Conservation (phyloP, 2,888 invertebrate genomes). For the Sinelater perroti region DNA sequence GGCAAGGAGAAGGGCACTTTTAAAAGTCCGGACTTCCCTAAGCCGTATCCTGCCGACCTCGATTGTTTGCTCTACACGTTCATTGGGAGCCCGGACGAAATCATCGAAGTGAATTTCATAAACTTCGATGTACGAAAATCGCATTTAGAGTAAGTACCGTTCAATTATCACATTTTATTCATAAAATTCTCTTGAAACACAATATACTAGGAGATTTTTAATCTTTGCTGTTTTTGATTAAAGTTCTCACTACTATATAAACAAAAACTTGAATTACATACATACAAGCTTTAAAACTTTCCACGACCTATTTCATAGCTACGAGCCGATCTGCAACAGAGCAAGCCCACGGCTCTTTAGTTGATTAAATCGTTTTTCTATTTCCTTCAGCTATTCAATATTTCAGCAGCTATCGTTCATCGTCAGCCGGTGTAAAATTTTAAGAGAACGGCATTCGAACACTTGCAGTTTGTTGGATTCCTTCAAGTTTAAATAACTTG, state of each 20-base stretch:
- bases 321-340: neutral
- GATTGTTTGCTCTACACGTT: constrained; percentile 88
- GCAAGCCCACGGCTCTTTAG: constrained; percentile 8
- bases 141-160: constrained; percentile 73
- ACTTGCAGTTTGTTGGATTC: too few relatives aligned
- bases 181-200: too few relatives aligned
- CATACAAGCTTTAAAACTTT: too few relatives aligned
- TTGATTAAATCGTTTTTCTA: constrained; percentile 16
- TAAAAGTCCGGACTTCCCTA: constrained; percentile 85
- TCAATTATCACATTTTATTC: too few relatives aligned
- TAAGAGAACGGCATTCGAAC: too few relatives aligned
- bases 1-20: constrained; percentile 82
- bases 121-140: constrained; percentile 80
- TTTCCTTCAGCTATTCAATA: neutral
- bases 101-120: constrained; percentile 82
- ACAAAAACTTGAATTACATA: too few relatives aligned
- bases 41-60: constrained; percentile 75
- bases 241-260: too few relatives aligned
- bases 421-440: neutral
- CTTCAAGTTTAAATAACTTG: too few relatives aligned
- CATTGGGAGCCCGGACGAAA: constrained; percentile 78
- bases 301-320: too few relatives aligned
- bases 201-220: too few relatives aligned
- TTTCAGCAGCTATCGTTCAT: constrained; percentile 9
- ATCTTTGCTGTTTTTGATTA: too few relatives aligned